Evolutionary conservation across 2,113 vertebrate genomes (phyloP), one percentile per base, ranked within the genome.

Genomic region (Lepisosteus oculatus): DNA sequence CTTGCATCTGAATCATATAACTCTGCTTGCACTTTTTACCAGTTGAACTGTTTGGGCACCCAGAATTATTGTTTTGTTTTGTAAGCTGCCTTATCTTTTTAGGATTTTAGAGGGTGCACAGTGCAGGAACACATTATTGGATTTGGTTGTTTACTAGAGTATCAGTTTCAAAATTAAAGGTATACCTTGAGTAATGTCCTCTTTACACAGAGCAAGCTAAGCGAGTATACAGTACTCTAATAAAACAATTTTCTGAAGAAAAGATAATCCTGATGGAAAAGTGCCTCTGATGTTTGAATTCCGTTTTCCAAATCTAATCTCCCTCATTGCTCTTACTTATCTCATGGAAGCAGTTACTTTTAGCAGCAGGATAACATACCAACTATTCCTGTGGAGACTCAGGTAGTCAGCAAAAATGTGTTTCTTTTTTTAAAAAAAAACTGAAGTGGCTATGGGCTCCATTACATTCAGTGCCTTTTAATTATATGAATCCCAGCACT

Each of bases 331-430:
- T 69, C 64, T 70, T 72, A 47, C n/a, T 54, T 61, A 65, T 73
- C 71, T 67, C 55, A 51, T 61, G 29, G 47, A 47, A 55, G 76
- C 74, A 62, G 71, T 43, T 55, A 69, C 62, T 45, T 17, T 73
- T 64, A 73, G 72, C 73, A 71, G 70, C 68, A 73, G 13, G 15
- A 55, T 73, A 62, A 71, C 67, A 56, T 62, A 6, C 59, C 69
- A 69, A 42, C 47, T 55, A 17, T 51, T 68, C 43, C 61, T 9
- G 55, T n/a, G 56, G 29, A 42, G 66, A 68, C 17, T 6, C 6
- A n/a, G 29, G 29, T 14, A 68, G 72, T 68, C 72, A 69, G 66
- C 66, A 73, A 44, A 55, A 63, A 68, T 61, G 65, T 15, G 42
- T 43, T n/a, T 42, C 5, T 54, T 43, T 45, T 12, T 17, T 65